Evolutionary conservation across 2,888 invertebrate species (phyloP).

Genomic region (Taenaris catops): DNA sequence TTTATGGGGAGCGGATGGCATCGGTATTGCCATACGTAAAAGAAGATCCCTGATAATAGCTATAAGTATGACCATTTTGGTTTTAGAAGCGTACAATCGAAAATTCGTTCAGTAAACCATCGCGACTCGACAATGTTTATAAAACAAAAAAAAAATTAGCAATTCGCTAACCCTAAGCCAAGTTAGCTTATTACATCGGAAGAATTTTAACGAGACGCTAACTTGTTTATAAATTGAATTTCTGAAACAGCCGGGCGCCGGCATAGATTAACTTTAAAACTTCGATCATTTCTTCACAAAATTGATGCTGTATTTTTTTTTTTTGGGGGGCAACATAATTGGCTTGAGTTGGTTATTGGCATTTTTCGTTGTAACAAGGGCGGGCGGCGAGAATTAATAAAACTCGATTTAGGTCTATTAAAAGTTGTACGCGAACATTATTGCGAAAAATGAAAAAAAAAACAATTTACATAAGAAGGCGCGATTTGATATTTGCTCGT

Average conservation of each 20-base stretch:
- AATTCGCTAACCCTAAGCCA: constrained; percentile 25
- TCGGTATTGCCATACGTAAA: too few relatives aligned
- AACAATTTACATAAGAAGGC: too few relatives aligned
- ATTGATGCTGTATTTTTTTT: constrained; percentile 46
- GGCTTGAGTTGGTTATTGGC: constrained; percentile 24
- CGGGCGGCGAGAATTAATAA: constrained; percentile 12
- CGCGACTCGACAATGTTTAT: too few relatives aligned
- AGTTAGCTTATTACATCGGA: constrained; percentile 65
- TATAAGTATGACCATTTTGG: too few relatives aligned
- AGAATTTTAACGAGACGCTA: constrained; percentile 75
- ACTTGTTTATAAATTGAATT: constrained; percentile 78
- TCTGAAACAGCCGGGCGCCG: constrained; percentile 64
- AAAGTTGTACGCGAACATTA: too few relatives aligned
- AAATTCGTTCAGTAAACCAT: too few relatives aligned
- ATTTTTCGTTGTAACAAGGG: constrained; percentile 20
- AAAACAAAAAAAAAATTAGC: too few relatives aligned
- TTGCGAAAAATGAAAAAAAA: too few relatives aligned
- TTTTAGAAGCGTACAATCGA: too few relatives aligned
- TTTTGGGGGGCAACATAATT: constrained; percentile 26
- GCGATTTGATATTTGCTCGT: too few relatives aligned
- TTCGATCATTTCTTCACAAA: constrained; percentile 58
- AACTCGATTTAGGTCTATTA: constrained; percentile 10
- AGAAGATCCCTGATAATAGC: too few relatives aligned
- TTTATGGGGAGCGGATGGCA: too few relatives aligned
- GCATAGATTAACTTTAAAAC: constrained; percentile 71